Evolutionary conservation across 2,113 vertebrate genomes (phyloP), one percentile per base, ranked within the genome.

Genomic region (Pangasianodon gigas): DNA sequence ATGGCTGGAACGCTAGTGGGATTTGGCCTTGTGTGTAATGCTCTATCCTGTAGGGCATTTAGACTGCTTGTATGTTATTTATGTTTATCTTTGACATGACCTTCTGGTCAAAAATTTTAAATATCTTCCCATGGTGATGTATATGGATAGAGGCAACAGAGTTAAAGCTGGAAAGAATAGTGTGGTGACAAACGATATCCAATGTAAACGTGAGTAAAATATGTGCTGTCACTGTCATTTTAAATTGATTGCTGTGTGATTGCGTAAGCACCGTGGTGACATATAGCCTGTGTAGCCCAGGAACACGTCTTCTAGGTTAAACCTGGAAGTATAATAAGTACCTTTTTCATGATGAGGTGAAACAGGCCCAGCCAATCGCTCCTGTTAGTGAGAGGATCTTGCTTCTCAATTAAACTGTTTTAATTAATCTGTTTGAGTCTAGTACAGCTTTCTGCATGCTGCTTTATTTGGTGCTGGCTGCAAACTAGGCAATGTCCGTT

Each of bases 61-160:
- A n/a, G 29, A 81, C 79, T 54, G 79, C 77, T 51, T 51, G 46
- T 51, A 80, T 16, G 46, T 51, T 80, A 29, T 51, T 29, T 29
- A 80, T 80, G 77, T 80, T 51, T 13, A n/a, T 80, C 77, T 80
- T 80, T 80, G 77, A 75, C 71, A 24, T 10, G 37, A 79, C 46
- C 48, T 82, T 82, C 29, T 37, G 19, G n/a, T 37, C 51, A 82
- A 21, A 37, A 56, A 32, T 56, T 1, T 56, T 0, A 56, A 37
- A 82, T 37, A 82, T 82, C n/a, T 56, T 82, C n/a, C 80, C 80
- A 56, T 1, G 18, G 5, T 82, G 7, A 21, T 37, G 26, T 56
- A 4, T 32, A 32, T 56, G 52, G 29, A n/a, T 32, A 48, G 44
- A 79, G 18, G 41, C 71, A 44, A 26, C 44, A 77, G 26, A 52